phyloP scores from a whole-genome alignment of 2,888 invertebrate genomes.

The Drymonia ruficornis region DNA sequence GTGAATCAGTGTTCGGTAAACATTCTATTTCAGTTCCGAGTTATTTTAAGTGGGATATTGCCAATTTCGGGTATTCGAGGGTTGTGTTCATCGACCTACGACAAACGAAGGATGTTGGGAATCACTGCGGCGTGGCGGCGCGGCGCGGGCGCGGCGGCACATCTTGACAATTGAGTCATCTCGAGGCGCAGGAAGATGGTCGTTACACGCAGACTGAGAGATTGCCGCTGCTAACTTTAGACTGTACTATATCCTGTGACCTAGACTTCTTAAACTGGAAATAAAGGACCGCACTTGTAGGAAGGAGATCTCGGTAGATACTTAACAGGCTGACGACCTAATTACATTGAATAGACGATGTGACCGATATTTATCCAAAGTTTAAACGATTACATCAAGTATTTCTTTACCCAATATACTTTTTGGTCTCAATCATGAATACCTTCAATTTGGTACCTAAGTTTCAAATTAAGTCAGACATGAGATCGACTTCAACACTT shows the following conservation, averaged over 20 bases:
- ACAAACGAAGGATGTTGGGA: constrained; percentile 27
- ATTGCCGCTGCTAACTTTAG: constrained; percentile 24
- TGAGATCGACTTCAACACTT: too few relatives aligned
- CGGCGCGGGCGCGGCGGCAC: not conserved
- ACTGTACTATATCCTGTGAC: constrained; percentile 6
- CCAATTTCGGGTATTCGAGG: not conserved
- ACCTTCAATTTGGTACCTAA: too few relatives aligned
- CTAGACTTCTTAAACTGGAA: constrained; percentile 4
- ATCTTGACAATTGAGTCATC: constrained; percentile 45
- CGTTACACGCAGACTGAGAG: constrained; percentile 38
- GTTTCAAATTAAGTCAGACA: too few relatives aligned
- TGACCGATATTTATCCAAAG: too few relatives aligned
- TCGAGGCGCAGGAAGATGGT: constrained; percentile 44
- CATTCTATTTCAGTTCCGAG: not conserved
- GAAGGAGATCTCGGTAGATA: not conserved
- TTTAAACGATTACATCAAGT: too few relatives aligned
- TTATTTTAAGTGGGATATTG: not conserved
- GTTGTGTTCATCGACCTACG: constrained; percentile 24
- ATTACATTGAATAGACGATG: too few relatives aligned
- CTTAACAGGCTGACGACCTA: too few relatives aligned
- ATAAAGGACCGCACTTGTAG: not conserved
- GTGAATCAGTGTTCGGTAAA: not conserved
- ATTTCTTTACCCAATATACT: too few relatives aligned
- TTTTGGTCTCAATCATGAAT: too few relatives aligned
- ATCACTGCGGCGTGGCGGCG: constrained; percentile 16